Percentiles rank a stretch among this genome's conserved stretches.
Conservation (phyloP, 1,140 invertebrate genomes). For the Drosophila truncata region DNA sequence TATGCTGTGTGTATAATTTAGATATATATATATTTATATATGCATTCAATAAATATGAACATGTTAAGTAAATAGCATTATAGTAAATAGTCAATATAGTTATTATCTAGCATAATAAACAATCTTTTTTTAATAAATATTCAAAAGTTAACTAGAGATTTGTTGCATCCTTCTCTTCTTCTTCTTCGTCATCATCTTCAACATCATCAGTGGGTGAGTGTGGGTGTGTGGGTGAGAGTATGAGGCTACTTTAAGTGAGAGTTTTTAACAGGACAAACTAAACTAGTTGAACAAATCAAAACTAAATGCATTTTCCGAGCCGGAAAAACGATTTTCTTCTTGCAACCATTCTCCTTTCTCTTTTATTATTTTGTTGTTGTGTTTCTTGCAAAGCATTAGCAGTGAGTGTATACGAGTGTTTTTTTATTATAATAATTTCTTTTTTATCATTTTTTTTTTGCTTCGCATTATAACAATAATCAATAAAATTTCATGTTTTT, state of each 20-base stretch:
- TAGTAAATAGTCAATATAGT: conserved; percentile 79
- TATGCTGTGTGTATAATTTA: conserved; percentile 44
- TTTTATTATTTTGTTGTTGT: conserved; percentile 7
- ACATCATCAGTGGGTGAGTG: conserved; percentile 15
- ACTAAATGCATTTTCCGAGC: conserved; percentile 67
- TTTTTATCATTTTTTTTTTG: conserved; percentile 53
- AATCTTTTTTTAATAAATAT: conserved; percentile 65
- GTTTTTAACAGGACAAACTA: conserved; percentile 44
- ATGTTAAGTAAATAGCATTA: conserved; percentile 73
- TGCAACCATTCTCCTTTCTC: conserved; percentile 20
- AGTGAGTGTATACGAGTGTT: conserved; percentile 34
- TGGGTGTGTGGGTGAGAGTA: conserved; percentile 27
- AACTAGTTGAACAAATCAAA: conserved; percentile 50
- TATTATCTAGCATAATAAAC: conserved; percentile 64
- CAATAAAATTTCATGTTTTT: conserved; percentile 77
- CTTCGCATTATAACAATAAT: conserved; percentile 85
- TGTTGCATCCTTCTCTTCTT: conserved; percentile 37
- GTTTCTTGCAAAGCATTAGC: conserved; percentile 47
- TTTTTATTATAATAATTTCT: conserved; percentile 39
- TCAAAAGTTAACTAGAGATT: conserved; percentile 75
- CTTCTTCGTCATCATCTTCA: not conserved
- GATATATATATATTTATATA: conserved; percentile 47
- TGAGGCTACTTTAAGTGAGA: conserved; percentile 48
- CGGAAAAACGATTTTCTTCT: conserved; percentile 34
- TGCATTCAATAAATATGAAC: conserved; percentile 76